Base-by-base conservation (phyloP, 2,113 vertebrate species). In the Electrona antarctica region DNA sequence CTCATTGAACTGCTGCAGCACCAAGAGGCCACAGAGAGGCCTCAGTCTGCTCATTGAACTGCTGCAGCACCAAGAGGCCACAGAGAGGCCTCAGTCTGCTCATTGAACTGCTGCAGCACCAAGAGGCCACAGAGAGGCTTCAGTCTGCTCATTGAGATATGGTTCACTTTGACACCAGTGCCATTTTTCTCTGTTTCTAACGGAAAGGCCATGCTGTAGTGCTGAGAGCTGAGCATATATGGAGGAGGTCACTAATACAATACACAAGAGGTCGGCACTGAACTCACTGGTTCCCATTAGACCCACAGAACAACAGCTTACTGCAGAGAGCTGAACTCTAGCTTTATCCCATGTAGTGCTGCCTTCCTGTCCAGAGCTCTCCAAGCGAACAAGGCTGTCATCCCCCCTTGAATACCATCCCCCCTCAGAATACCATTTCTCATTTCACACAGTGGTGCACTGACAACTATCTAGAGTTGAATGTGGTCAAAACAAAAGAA, bases 341-440 rank as follows among this genome's bases (percentile, higher is more conserved):
- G 28, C 61, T 63, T 7, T 21, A 15, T 75, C 84, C 67, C 86
- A 3, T 1, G 76, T 71, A 80, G 60, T 14, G 63, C 52, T 64
- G 29, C 65, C 76, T 78, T 41, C 33, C 33, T 41, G 33, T 41
- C 33, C 33, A 41, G 33, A 41, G 33, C 33, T 41, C 33, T 41
- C 33, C 3, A 4, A 41, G 21, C 33, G 33, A 41, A n/a, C n/a
- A n/a, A 41, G 33, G 33, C 33, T 41, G 3, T 41, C 33, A 33
- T 33, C 4, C 29, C 29, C 29, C n/a, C n/a, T n/a, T n/a, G n/a
- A n/a, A n/a, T n/a, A n/a, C n/a, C n/a, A n/a, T n/a, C n/a, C n/a
- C n/a, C n/a, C n/a, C n/a, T n/a, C n/a, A n/a, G n/a, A n/a, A n/a
- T n/a, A n/a, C n/a, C n/a, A n/a, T n/a, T n/a, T n/a, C n/a, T n/a